Evolutionary conservation across 64 coral and sea anemone species (phyloP), one percentile per base, ranked within the genome.

Genomic region (Montipora sp.): DNA sequence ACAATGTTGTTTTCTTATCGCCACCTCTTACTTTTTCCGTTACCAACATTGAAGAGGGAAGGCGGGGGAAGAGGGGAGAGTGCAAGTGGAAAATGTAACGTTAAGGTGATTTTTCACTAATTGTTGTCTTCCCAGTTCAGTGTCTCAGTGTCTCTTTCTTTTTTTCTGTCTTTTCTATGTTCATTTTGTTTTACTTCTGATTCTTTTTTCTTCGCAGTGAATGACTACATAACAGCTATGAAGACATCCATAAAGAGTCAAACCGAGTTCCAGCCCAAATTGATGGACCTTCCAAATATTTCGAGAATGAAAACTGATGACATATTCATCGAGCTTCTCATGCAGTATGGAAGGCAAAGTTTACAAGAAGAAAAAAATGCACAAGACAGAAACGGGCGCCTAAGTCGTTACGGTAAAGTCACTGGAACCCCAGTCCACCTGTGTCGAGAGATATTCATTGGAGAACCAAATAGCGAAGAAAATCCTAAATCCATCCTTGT

Each of bases 301-400:
- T 61, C 79, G 8, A 14, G 16, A 4, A 10, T 61, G 55, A 90
- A 43, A 51, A 90, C 88, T 13, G 77, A 90, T 73, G 88, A 90
- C 13, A 90, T 90, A 46, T 90, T 90, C 47, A 90, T 77, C 0
- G 72, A 73, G 47, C 27, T 90, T 49, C 77, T 78, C 8, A 80
- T 90, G 4, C 88, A 80, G 43, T 46, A n/a, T 63, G 50, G 24
- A 36, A 51, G 60, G 63, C 47, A 63, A 47, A 2, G 4, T 55
- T 1, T 75, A 47, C 43, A 66, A 48, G 11, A 72, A 80, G 18
- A 22, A 24, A 45, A 2, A 3, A 3, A 7, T 16, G 18, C 14
- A 36, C 36, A 36, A 47, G 57, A 23, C 47, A 89, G 87, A 79
- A 21, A 45, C 2, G 48, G 22, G 3, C 6, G 23, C 19, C 51